Evolutionary conservation across 2,888 invertebrate genomes (phyloP).

Genomic region (Eristalis intricaria): DNA sequence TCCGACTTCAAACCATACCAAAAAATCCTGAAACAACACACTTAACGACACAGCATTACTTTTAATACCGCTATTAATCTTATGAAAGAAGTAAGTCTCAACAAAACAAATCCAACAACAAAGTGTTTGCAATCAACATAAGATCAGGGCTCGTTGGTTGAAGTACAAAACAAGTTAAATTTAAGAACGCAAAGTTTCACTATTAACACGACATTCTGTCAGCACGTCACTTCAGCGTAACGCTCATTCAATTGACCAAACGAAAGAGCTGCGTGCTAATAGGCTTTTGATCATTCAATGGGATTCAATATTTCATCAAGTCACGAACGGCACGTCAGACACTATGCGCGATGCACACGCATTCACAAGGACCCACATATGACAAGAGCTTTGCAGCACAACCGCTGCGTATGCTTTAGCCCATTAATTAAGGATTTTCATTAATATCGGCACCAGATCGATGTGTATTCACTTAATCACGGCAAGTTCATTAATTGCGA

Average conservation of each 20-base stretch:
- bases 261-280: background rate
- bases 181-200: background rate
- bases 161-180: background rate
- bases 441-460: background rate
- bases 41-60: too few species aligned
- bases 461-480: slow-evolving; percentile 20
- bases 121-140: too few species aligned
- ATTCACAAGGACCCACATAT: background rate
- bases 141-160: background rate
- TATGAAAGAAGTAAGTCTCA: too few species aligned
- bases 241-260: slow-evolving; percentile 1
- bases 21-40: too few species aligned
- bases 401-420: slow-evolving; percentile 29
- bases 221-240: slow-evolving; percentile 1
- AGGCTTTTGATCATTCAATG: slow-evolving; percentile 4
- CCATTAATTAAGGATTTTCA: slow-evolving; percentile 41
- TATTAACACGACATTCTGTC: background rate
- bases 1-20: too few species aligned
- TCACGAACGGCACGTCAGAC: slow-evolving; percentile 14
- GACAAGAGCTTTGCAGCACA: slow-evolving; percentile 22
- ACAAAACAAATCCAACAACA: too few species aligned
- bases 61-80: too few species aligned
- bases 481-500: slow-evolving; percentile 6
- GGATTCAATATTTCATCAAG: slow-evolving; percentile 26
- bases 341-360: background rate